Base-by-base conservation (phyloP, 2,888 invertebrate species). In the Aleiodes alternator region DNA sequence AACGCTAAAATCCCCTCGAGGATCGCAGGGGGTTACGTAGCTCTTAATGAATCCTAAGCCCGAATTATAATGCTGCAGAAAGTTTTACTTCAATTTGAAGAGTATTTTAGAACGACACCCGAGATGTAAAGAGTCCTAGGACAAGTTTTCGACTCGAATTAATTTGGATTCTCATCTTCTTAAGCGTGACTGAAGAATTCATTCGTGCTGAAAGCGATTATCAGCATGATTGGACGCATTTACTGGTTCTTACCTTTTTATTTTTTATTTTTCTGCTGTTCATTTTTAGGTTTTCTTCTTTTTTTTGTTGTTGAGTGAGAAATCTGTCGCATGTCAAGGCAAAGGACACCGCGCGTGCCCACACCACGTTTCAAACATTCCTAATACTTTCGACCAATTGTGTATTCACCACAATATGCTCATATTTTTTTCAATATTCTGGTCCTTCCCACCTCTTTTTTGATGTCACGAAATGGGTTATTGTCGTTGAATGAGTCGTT, bases 31-130 rank as follows among this genome's bases (percentile, higher is more conserved):
- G 78, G 79, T 68, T 59, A 38, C 59, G n/a, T 3, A 11, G n/a
- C 14, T 11, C 53, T 73, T 85, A 85, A 85, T 84, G 81, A 85
- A 82, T 73, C 77, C 79, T 85, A 85, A 85, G 80, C 84, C 81
- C 81, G 80, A 84, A 84, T 84, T 84, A 83, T 83, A 82, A 81
- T 84, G 81, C 84, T 78, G 57, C 78, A 59, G 69, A 56, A 72
- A 74, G 77, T 70, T 69, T 73, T 74, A 64, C 70, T 29, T 76
- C 74, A 78, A 68, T 80, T 78, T 76, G 76, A 75, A 43, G 43
- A 64, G 48, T 64, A 43, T 48, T 64, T 64, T 34, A 69, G 29
- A 34, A 51, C n/a, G 51, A 53, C 53, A 55, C 43, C 8, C 23
- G 11, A 43, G 23, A 59, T 29, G 16, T 64, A 48, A 64, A 8